These are phyloP conservation scores for Danio aesculapii DNA, from an alignment of 2,797 vertebrate species.

Conservation along the genomic window DNA sequence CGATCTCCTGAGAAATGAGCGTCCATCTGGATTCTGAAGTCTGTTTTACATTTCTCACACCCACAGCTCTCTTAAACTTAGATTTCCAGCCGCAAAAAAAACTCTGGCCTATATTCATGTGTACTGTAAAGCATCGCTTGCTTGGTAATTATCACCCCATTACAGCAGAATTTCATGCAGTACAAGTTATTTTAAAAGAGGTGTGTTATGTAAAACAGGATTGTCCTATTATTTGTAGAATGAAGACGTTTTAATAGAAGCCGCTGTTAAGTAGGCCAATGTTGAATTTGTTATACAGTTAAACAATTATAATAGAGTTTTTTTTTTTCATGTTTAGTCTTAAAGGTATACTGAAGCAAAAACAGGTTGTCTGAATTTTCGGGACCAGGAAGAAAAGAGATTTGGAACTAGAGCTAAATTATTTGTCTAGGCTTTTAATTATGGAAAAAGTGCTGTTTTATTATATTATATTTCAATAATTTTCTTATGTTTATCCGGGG, in stretches of 20 bases:
- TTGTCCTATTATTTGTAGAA: not conserved
- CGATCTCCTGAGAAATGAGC: slow-evolving; percentile 48
- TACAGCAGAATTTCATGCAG: not conserved
- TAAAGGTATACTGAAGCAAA: not conserved
- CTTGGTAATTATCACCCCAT: not conserved
- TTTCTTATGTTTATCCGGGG: too few species aligned
- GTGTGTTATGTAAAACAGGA: not conserved
- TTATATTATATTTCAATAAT: too few species aligned
- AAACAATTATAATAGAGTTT: not conserved
- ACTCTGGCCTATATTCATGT: not conserved
- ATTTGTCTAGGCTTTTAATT: too few species aligned
- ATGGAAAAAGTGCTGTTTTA: too few species aligned
- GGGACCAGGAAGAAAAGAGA: not conserved
- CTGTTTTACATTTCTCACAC: slow-evolving; percentile 35
- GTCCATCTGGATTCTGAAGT: slow-evolving; percentile 34
- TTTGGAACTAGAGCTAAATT: too few species aligned
- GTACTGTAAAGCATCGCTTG: not conserved
- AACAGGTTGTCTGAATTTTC: not conserved
- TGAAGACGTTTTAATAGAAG: not conserved
- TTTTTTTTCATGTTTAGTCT: not conserved
- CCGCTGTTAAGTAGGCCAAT: not conserved
- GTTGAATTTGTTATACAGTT: not conserved
- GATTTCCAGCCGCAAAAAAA: not conserved
- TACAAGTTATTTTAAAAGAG: not conserved
- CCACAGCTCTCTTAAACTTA: not conserved